Conservation (phyloP, 2,888 invertebrate genomes). For the Yponomeuta sedellus region DNA sequence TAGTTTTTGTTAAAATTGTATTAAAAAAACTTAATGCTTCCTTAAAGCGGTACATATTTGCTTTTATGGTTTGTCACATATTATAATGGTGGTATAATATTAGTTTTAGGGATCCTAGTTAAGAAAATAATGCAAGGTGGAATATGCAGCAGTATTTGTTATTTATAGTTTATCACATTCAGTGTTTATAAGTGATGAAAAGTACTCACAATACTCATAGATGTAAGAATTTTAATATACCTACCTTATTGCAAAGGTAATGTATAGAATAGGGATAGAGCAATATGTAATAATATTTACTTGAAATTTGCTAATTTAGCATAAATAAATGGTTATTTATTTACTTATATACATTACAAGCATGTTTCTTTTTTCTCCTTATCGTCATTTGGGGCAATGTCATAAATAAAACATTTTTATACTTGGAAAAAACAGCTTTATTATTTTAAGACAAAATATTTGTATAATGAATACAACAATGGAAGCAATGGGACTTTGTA, state of each 20-base stretch:
- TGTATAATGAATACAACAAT: conserved; percentile 51
- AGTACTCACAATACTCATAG: conserved; percentile 17
- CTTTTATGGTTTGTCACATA: conserved; percentile 5
- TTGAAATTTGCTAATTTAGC: background rate
- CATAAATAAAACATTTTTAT: conserved; percentile 28
- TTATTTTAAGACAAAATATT: conserved; percentile 40
- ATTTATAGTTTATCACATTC: conserved; percentile 50
- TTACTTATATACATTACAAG: background rate
- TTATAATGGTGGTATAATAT: conserved; percentile 10
- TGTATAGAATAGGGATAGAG: background rate
- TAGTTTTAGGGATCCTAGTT: background rate
- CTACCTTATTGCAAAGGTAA: background rate
- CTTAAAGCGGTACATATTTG: background rate
- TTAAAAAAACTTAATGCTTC: too few relatives aligned
- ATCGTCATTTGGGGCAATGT: background rate
- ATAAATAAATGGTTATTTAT: background rate
- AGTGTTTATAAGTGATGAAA: conserved; percentile 45
- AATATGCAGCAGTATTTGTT: conserved; percentile 5
- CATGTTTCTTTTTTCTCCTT: background rate
- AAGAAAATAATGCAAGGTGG: too few relatives aligned
- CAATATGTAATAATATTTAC: background rate
- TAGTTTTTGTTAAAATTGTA: background rate
- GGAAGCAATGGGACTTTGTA: conserved; percentile 65
- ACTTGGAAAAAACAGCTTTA: conserved; percentile 51
- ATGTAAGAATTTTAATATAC: background rate